Evolutionary conservation across 1,140 invertebrate species (phyloP), one percentile per base, ranked within the genome.

Genomic region (Odontomachus brunneus): DNA sequence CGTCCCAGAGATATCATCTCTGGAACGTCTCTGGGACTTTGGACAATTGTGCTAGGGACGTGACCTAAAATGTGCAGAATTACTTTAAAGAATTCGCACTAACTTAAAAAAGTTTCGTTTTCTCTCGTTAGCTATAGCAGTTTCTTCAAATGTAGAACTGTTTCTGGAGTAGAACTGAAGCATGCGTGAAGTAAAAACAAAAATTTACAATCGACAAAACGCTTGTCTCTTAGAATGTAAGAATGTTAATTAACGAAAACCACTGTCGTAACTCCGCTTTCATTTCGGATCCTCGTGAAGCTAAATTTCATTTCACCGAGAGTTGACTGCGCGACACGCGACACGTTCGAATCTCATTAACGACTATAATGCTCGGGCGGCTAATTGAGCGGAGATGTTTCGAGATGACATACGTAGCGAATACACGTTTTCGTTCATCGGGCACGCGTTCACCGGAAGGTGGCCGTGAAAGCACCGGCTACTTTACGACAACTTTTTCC

Each of bases 381-480:
- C 19, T 53, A 22, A 76, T 53, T 9, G 12, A 55, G 51, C 59
- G 38, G 51, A 59, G 22, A 19, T 11, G 33, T 62, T 44, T 19
- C 0, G 3, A 22, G 15, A 22, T 22, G 29, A 26, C 67, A 51
- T 76, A 80, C 59, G 29, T n/a, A n/a, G n/a, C 29, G 29, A 5
- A 3, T 5, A 5, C 29, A 33, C 5, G 29, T 33, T 5, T 5
- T 33, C n/a, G n/a, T n/a, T n/a, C n/a, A 2, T 63, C 44, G 22
- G 14, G 5, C n/a, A 7, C 19, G 17, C 26, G 17, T 62, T 22
- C 55, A 51, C 44, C 51, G n/a, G 60, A 19, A 82, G 55, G 44
- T 51, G 60, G 71, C 19, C 65, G 67, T 73, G 67, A 87, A 87
- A 75, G 60, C 69, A 63, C 44, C 44, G 44, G 44, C 12, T 67